Conservation (phyloP, 30 jellyfish, hydroid and myxozoan genomes). For the Rhopilema esculentum region DNA sequence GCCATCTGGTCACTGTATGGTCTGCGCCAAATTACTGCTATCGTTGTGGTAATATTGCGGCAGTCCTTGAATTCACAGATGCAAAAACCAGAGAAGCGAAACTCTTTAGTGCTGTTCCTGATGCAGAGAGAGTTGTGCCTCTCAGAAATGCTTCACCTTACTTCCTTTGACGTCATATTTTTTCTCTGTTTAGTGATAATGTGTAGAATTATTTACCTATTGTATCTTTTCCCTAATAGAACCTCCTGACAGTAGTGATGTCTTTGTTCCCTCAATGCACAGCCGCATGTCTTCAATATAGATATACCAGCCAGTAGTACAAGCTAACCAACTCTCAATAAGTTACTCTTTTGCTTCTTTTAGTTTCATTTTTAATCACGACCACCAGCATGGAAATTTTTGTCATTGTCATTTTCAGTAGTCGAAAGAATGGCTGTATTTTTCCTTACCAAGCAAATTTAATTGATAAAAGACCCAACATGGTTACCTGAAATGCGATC, state of each 20-base stretch:
- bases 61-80: slow-evolving; percentile 87
- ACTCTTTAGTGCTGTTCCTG: slow-evolving; percentile 97
- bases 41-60: slow-evolving; percentile 98
- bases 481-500: neutral
- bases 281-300: no score
- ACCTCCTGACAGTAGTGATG: no score
- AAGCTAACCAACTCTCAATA: no score
- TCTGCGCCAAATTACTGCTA: slow-evolving; percentile 99
- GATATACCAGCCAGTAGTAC: no score
- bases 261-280: no score
- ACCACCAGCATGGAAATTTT: neutral
- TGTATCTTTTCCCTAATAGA: no score
- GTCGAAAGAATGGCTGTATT: neutral
- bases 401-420: neutral
- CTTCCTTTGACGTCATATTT: slow-evolving; percentile 54
- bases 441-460: neutral
- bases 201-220: no score
- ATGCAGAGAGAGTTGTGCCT: slow-evolving; percentile 88
- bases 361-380: neutral
- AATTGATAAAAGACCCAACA: neutral
- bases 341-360: neutral
- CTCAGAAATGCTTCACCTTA: slow-evolving; percentile 89
- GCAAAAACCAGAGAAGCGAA: slow-evolving; percentile 83
- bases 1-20: slow-evolving; percentile 96
- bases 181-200: neutral